Conservation (phyloP, 2,113 vertebrate genomes). For the Eleginops maclovinus region DNA sequence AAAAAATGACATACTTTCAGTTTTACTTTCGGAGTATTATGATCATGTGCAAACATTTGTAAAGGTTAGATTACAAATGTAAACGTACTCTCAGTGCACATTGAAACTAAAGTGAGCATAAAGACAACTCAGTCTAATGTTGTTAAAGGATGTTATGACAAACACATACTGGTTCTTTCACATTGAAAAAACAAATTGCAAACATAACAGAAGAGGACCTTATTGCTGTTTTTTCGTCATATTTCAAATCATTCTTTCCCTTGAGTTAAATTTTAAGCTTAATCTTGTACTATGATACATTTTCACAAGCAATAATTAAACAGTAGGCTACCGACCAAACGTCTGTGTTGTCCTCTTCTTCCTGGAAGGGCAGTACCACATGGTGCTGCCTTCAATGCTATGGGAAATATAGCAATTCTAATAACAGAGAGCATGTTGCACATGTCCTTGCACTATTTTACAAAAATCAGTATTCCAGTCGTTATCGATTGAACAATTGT, state of each 20-base stretch:
- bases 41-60: background rate
- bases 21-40: background rate
- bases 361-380: constrained; percentile 29
- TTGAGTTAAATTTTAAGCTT: background rate
- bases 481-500: background rate
- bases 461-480: background rate
- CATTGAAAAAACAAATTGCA: background rate
- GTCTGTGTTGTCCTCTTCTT: background rate
- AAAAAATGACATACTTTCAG: no score
- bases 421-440: no score
- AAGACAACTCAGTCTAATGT: no score
- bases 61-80: background rate
- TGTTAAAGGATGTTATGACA: no score
- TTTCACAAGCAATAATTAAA: background rate
- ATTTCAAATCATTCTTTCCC: background rate
- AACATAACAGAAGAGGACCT: background rate
- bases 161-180: background rate
- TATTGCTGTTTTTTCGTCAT: background rate
- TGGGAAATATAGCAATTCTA: constrained; percentile 10
- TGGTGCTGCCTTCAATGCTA: constrained; percentile 25
- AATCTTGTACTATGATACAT: no score
- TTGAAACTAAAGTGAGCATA: no score
- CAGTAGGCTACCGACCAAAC: background rate
- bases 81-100: no score
- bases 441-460: background rate